phyloP scores from a whole-genome alignment of 2,113 vertebrate genomes.

The Datnioides undecimradiatus region DNA sequence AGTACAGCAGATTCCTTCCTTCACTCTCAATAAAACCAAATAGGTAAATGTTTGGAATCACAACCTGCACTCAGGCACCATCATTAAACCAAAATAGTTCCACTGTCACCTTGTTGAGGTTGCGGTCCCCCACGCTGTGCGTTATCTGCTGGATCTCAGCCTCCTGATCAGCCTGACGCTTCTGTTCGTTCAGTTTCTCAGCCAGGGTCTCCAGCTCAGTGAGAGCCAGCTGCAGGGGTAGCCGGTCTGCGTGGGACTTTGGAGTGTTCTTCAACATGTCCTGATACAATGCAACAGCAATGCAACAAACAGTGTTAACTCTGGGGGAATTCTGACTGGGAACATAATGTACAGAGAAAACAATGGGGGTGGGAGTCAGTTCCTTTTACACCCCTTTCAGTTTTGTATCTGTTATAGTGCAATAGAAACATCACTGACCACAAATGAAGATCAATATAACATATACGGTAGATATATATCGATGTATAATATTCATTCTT shows the following conservation, averaged over 20 bases:
- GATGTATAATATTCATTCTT: no score
- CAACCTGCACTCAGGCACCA: no score
- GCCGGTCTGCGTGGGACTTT: slow-evolving; percentile 38
- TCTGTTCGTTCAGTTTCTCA: slow-evolving; percentile 59
- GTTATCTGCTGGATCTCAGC: slow-evolving; percentile 62
- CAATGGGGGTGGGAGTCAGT: no score
- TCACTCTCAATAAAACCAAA: no score
- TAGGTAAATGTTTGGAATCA: background rate
- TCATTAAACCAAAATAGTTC: no score
- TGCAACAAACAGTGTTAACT: background rate
- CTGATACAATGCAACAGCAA: slow-evolving; percentile 17
- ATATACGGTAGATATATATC: no score
- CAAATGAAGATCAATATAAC: no score
- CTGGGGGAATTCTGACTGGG: background rate
- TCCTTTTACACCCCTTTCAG: no score
- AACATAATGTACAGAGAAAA: background rate
- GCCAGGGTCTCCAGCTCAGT: slow-evolving; percentile 62
- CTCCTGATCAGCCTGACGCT: slow-evolving; percentile 61
- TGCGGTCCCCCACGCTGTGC: slow-evolving; percentile 39
- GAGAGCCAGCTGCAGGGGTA: slow-evolving; percentile 65
- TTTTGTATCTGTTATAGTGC: no score
- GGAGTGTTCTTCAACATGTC: slow-evolving; percentile 72
- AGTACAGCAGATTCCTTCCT: background rate
- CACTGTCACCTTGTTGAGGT: slow-evolving; percentile 61
- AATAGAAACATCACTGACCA: no score